Evolutionary conservation across 92 coral and sea anemone species (phyloP).

Genomic region (Plumapathes pennacea): DNA sequence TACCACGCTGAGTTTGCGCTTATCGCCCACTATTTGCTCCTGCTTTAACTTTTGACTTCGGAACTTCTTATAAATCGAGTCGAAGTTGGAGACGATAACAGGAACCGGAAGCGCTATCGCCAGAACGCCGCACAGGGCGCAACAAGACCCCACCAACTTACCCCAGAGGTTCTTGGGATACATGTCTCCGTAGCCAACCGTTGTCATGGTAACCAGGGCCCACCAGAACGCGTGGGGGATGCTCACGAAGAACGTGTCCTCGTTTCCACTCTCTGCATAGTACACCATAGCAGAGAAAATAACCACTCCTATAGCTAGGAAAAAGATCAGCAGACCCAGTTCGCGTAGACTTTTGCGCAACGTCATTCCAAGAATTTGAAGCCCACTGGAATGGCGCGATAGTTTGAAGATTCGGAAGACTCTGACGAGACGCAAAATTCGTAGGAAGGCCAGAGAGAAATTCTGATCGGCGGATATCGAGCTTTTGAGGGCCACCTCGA

Average conservation of each 20-base stretch:
- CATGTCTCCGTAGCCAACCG: conserved; percentile 97
- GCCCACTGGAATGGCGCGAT: conserved; percentile 94
- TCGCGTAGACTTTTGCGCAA: conserved; percentile 89
- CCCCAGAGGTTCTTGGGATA: conserved; percentile 93
- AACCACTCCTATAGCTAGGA: conserved; percentile 83
- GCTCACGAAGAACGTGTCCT: conserved; percentile 67
- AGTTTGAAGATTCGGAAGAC: conserved; percentile 95
- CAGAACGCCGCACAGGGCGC: conserved; percentile 90
- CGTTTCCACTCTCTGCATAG: conserved; percentile 88
- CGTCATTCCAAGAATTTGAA: conserved; percentile 93
- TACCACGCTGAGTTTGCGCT: too few relatives aligned
- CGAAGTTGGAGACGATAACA: conserved; percentile 93
- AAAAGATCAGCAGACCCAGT: conserved; percentile 88
- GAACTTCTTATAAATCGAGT: conserved; percentile 81
- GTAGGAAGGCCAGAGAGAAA: conserved; percentile 83
- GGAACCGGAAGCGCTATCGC: conserved; percentile 98
- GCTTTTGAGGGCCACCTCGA: conserved; percentile 68
- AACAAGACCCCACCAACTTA: conserved; percentile 86
- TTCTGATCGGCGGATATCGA: conserved; percentile 49
- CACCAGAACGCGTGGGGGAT: conserved; percentile 99
- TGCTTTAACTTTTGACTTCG: conserved; percentile 80
- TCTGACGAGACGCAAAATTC: conserved; percentile 89
- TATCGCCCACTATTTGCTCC: too few relatives aligned
- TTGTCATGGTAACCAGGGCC: conserved; percentile 99
- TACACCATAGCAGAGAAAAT: conserved; percentile 98